Conservation (phyloP, 2,113 vertebrate genomes). For the Sapayoa aenigma region DNA sequence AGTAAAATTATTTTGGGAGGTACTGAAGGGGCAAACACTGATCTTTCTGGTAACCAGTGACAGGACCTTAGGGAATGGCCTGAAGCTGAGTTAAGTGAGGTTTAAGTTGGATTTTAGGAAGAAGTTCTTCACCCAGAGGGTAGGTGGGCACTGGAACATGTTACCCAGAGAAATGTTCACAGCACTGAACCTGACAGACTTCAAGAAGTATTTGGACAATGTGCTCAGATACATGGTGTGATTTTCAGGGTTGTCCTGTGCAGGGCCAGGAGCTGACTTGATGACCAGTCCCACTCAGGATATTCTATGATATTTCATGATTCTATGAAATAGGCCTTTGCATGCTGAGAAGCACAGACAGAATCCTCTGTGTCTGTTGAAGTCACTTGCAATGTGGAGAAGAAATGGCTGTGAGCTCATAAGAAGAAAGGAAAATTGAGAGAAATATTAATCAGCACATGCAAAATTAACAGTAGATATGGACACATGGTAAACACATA, state of each 20-base stretch:
- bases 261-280: not conserved
- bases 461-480: not conserved
- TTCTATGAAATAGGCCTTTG: not conserved
- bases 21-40: not conserved
- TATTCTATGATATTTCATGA: not conserved
- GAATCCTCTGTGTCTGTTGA: not conserved
- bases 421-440: not conserved
- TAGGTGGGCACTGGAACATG: not conserved
- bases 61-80: not conserved
- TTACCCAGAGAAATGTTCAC: not conserved
- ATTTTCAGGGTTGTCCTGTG: not conserved
- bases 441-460: not conserved
- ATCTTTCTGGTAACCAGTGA: not conserved
- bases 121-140: not conserved
- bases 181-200: not conserved
- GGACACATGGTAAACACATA: accelerated
- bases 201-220: not conserved
- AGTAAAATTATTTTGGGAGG: not conserved
- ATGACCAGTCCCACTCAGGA: not conserved
- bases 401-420: not conserved
- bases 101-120: not conserved
- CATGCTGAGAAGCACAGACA: not conserved
- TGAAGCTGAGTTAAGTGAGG: not conserved
- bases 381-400: not conserved
- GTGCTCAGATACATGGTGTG: not conserved